These are phyloP conservation scores for Scartelaos histophorus DNA, from an alignment of 2,113 vertebrate species.

Conservation along the genomic window DNA sequence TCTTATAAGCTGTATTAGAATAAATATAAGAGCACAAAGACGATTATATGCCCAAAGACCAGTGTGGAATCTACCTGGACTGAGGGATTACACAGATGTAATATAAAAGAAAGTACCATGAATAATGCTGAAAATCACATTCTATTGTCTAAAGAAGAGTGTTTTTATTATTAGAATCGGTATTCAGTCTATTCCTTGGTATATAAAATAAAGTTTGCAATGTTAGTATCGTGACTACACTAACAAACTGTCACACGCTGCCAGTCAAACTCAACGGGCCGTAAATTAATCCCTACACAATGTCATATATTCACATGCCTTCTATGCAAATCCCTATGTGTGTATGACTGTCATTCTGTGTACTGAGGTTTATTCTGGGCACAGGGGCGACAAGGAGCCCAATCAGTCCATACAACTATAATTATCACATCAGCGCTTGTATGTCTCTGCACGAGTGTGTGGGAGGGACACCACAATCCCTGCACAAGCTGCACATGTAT, in stretches of 20 bases:
- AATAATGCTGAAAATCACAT: too few relatives aligned
- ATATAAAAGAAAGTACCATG: too few relatives aligned
- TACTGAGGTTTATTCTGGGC: constrained; percentile 60
- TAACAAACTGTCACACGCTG: neutral
- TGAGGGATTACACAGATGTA: too few relatives aligned
- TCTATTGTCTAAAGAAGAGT: too few relatives aligned
- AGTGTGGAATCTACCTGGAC: too few relatives aligned
- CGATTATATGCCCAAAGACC: too few relatives aligned
- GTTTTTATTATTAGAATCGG: too few relatives aligned
- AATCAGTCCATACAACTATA: constrained; percentile 60
- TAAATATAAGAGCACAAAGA: too few relatives aligned
- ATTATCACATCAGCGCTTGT: constrained; percentile 66
- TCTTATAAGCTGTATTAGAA: too few relatives aligned
- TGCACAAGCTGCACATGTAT: constrained; percentile 31
- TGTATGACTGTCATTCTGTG: constrained; percentile 21
- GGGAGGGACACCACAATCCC: constrained; percentile 49
- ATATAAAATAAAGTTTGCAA: too few relatives aligned
- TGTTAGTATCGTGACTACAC: too few relatives aligned
- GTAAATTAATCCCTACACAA: neutral
- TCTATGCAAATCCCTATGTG: constrained; percentile 13
- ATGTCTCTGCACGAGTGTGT: constrained; percentile 50
- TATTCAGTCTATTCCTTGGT: too few relatives aligned
- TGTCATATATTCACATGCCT: neutral
- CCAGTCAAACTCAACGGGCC: neutral
- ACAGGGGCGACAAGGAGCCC: constrained; percentile 50